Conservation (phyloP, 2,797 vertebrate species). For the Pseudomugil tenellus region DNA sequence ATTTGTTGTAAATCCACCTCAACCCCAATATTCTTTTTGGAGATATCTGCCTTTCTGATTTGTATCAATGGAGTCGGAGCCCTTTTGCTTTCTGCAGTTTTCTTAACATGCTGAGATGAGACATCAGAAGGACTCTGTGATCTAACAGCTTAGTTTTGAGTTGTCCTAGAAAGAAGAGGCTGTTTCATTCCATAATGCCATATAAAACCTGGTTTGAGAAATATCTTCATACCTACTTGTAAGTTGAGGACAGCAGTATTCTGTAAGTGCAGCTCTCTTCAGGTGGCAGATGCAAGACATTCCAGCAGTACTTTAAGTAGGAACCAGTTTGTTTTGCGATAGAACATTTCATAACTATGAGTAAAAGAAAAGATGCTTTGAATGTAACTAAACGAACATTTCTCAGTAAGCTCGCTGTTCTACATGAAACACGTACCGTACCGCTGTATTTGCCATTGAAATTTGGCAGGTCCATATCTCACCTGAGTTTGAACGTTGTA, state of each 20-base stretch:
- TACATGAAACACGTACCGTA: constrained; percentile 25
- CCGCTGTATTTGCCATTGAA: constrained; percentile 25
- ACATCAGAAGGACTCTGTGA: constrained; percentile 37
- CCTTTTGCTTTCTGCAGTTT: constrained; percentile 23
- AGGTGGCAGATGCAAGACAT: constrained; percentile 24
- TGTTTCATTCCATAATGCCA: constrained; percentile 31
- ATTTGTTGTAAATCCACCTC: constrained; percentile 24
- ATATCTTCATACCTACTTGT: constrained; percentile 21
- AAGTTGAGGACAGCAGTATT: constrained; percentile 37
- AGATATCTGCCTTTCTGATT: constrained; percentile 40
- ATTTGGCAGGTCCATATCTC: constrained; percentile 23
- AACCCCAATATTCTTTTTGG: constrained; percentile 24
- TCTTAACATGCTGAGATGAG: neutral
- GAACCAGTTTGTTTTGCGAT: constrained; percentile 6
- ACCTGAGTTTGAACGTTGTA: constrained; percentile 7
- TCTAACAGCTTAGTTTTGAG: constrained; percentile 6
- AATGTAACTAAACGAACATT: constrained; percentile 59
- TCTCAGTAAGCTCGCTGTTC: constrained; percentile 27
- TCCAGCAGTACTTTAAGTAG: constrained; percentile 39
- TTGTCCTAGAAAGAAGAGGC: constrained; percentile 18
- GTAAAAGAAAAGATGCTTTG: constrained; percentile 43
- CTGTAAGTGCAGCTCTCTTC: constrained; percentile 22
- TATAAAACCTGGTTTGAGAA: constrained; percentile 24
- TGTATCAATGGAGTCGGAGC: constrained; percentile 31
- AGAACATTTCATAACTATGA: constrained; percentile 26